Percentiles rank a stretch among this genome's conserved stretches.
Evolutionary conservation across 2,113 vertebrate species (phyloP).

Genomic region (Ginglymostoma cirratum): DNA sequence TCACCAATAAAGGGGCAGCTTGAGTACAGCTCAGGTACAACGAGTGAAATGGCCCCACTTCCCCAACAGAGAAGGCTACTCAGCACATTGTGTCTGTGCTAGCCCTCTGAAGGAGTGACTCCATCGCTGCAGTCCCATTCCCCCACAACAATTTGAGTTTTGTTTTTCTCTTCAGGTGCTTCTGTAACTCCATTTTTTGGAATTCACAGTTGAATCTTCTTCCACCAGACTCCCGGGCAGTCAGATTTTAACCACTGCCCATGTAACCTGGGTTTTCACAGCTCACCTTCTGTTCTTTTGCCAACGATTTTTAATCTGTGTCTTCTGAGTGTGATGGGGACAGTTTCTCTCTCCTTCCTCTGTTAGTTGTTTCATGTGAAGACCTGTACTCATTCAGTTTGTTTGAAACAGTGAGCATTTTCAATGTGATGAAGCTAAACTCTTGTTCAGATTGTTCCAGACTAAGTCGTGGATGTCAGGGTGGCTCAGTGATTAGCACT

Average conservation of each 20-base stretch:
- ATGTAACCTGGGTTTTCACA: no score
- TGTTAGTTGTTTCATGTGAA: not conserved
- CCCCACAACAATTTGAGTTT: not conserved
- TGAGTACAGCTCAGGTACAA: no score
- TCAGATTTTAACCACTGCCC: not conserved
- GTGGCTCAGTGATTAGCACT: no score
- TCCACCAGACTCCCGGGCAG: not conserved
- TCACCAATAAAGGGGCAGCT: no score
- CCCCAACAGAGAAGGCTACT: not conserved
- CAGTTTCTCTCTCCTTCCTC: not conserved
- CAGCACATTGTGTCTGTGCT: not conserved
- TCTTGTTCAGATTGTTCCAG: no score
- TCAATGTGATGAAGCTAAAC: not conserved
- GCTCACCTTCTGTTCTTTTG: no score
- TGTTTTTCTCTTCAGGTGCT: not conserved
- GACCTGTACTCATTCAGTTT: not conserved
- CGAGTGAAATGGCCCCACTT: not conserved
- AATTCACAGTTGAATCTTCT: no score
- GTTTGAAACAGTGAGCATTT: not conserved
- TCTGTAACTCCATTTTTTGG: no score
- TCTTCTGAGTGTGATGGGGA: not conserved
- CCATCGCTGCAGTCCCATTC: not conserved
- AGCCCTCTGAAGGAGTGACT: not conserved
- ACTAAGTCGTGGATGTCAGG: no score
- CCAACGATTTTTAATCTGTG: no score